A percentile compares a stretch with the other conserved stretches of the same genome.
Evolutionary conservation across 37 sponge, comb jelly and placozoan species (phyloP).

Genomic region (Tethya wilhelma): DNA sequence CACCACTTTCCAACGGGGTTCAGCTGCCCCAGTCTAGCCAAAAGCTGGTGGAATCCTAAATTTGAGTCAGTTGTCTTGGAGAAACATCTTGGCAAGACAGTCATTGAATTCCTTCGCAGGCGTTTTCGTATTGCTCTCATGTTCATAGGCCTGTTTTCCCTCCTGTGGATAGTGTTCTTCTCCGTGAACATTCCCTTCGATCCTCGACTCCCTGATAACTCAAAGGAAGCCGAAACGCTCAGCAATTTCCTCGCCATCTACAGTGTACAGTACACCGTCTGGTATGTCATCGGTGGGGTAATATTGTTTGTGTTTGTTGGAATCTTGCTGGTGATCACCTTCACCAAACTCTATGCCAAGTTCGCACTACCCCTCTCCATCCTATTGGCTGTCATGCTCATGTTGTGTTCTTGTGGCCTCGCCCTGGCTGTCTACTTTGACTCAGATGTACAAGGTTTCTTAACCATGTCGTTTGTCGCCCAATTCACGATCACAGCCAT

Average conservation of each 20-base stretch:
- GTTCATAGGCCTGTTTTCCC: constrained; percentile 63
- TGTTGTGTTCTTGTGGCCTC: constrained; percentile 49
- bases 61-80: constrained; percentile 69
- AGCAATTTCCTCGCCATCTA: constrained; percentile 16
- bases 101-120: constrained; percentile 66
- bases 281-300: constrained; percentile 56
- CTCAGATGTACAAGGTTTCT: constrained; percentile 8
- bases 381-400: constrained; percentile 37
- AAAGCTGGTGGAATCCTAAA: constrained; percentile 67
- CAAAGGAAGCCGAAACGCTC: background rate
- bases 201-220: background rate
- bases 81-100: constrained; percentile 56
- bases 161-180: constrained; percentile 79
- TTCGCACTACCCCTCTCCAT: constrained; percentile 49
- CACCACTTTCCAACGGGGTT: background rate
- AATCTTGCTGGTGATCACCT: constrained; percentile 39
- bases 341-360: constrained; percentile 36
- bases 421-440: constrained; percentile 24
- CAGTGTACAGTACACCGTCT: constrained; percentile 35
- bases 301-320: constrained; percentile 27
- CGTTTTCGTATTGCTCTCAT: constrained; percentile 60
- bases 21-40: background rate
- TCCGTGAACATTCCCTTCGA: constrained; percentile 55
- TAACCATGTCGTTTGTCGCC: constrained; percentile 71
- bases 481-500: constrained; percentile 74